Evolutionary conservation across 2,888 invertebrate species (phyloP).

Genomic region (Chydorus sphaericus): DNA sequence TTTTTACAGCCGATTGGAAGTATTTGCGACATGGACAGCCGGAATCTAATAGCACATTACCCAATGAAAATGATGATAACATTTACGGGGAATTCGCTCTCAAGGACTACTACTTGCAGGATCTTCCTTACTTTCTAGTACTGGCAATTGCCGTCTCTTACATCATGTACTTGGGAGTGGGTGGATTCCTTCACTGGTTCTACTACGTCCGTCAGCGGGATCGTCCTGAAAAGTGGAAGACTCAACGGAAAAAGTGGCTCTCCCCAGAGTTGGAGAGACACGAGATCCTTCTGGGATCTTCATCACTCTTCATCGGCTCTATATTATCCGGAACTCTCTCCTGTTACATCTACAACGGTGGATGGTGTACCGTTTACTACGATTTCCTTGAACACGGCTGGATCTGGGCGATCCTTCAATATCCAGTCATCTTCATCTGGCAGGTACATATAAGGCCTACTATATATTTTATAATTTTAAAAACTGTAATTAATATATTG

Average conservation of each 20-base stretch:
- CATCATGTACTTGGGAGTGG: slow-evolving; percentile 43
- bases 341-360: slow-evolving; percentile 50
- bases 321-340: slow-evolving; percentile 43
- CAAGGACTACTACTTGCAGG: slow-evolving; percentile 33
- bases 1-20: too few relatives aligned
- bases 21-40: too few relatives aligned
- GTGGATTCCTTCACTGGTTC: slow-evolving; percentile 56
- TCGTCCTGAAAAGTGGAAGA: slow-evolving; percentile 51
- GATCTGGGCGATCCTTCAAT: slow-evolving; percentile 48
- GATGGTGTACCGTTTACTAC: slow-evolving; percentile 48
- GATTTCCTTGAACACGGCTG: slow-evolving; percentile 45
- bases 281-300: slow-evolving; percentile 47
- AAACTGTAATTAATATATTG: slow-evolving; percentile 16
- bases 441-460: slow-evolving; percentile 31
- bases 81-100: slow-evolving; percentile 19
- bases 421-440: slow-evolving; percentile 46
- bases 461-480: too few relatives aligned
- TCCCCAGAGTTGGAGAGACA: slow-evolving; percentile 49
- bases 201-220: slow-evolving; percentile 48
- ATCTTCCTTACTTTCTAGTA: slow-evolving; percentile 36
- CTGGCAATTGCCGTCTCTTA: slow-evolving; percentile 39
- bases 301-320: slow-evolving; percentile 40
- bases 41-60: too few relatives aligned
- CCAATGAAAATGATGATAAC: too few relatives aligned
- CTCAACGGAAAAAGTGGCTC: slow-evolving; percentile 53